phyloP scores from a whole-genome alignment of 2,888 invertebrate genomes.

The Cryptosula pallasiana region DNA sequence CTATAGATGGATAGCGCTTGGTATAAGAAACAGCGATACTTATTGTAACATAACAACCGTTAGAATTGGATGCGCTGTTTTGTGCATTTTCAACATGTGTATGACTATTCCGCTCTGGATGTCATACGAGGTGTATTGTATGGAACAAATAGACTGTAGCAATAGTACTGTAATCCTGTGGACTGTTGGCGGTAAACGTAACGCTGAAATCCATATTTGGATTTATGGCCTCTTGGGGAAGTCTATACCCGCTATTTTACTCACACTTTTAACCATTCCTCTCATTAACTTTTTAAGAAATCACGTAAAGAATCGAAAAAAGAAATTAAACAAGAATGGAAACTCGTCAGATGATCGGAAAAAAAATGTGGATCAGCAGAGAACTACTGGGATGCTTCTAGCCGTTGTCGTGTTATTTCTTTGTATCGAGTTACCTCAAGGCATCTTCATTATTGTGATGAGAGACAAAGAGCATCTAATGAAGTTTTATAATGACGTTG shows the following conservation, averaged over 20 bases:
- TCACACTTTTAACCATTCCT: conserved; percentile 64
- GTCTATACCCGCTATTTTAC: conserved; percentile 78
- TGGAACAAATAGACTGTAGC: neutral
- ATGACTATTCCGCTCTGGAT: neutral
- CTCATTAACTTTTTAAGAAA: conserved; percentile 53
- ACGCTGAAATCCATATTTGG: conserved; percentile 68
- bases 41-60: neutral
- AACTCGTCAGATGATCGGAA: neutral
- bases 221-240: conserved; percentile 88
- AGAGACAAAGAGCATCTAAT: conserved; percentile 66
- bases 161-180: neutral
- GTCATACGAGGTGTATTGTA: neutral
- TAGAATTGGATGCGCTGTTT: neutral
- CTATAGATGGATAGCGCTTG: conserved; percentile 68
- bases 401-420: conserved; percentile 81
- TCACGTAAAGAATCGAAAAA: conserved; percentile 36
- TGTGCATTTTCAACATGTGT: neutral
- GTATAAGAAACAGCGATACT: neutral
- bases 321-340: neutral
- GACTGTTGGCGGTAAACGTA: neutral
- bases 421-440: conserved; percentile 84
- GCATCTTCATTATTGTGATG: conserved; percentile 66
- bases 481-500: conserved; percentile 59
- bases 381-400: conserved; percentile 83
- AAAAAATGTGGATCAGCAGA: conserved; percentile 52